Conservation (phyloP, 2,888 invertebrate genomes). For the Scaptomyza caliginosa region DNA sequence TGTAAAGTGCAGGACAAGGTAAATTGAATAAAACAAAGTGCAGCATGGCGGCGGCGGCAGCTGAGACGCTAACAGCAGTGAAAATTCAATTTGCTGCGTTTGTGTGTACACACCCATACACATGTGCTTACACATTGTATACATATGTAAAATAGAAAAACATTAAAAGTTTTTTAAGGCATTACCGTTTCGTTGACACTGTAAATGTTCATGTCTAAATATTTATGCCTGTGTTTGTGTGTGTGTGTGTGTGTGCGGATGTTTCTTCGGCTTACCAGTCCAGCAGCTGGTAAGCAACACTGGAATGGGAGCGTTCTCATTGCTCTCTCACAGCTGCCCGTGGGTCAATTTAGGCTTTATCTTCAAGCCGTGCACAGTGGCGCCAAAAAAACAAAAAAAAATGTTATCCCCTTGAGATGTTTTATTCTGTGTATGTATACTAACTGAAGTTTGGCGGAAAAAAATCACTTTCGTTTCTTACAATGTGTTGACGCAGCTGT, state of each 20-base stretch:
- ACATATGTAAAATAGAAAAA: conserved; percentile 37
- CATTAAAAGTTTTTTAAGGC: conserved; percentile 40
- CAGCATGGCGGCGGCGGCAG: conserved; percentile 50
- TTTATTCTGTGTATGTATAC: not conserved
- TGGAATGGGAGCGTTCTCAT: conserved; percentile 21
- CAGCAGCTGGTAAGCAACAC: conserved; percentile 49
- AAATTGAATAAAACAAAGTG: conserved; percentile 55
- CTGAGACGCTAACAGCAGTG: conserved; percentile 12
- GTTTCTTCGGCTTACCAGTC: conserved; percentile 36
- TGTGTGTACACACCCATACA: not conserved
- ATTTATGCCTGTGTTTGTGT: not conserved
- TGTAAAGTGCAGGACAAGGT: conserved; percentile 58
- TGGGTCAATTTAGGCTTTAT: conserved; percentile 9
- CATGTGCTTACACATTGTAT: conserved; percentile 8
- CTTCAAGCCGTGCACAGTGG: conserved; percentile 40
- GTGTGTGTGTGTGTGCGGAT: conserved; percentile 6
- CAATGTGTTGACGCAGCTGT: not conserved
- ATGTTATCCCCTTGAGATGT: conserved; percentile 23
- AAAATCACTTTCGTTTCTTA: not conserved
- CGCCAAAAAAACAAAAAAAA: conserved; percentile 36
- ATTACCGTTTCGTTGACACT: conserved; percentile 22
- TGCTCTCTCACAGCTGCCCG: conserved; percentile 28
- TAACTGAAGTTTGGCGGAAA: not conserved
- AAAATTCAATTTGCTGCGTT: conserved; percentile 34
- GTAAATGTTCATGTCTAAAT: conserved; percentile 14